Conservation (phyloP, 2,113 vertebrate genomes). For the Equus quagga region DNA sequence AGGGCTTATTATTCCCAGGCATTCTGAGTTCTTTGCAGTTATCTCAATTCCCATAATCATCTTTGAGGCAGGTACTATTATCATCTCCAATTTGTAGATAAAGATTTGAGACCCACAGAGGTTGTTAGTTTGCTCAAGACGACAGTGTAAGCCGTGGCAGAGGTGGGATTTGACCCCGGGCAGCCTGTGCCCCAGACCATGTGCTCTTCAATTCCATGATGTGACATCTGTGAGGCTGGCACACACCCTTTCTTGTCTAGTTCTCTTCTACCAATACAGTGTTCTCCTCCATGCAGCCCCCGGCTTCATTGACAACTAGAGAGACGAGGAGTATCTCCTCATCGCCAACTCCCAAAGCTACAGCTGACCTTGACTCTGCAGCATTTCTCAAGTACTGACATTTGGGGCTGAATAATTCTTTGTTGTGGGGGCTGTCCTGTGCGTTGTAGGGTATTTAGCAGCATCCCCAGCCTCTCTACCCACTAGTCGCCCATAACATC, state of each 20-base stretch:
- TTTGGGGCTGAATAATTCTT: background rate
- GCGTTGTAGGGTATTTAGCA: no score
- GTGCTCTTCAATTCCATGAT: fast-evolving
- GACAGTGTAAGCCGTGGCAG: fast-evolving
- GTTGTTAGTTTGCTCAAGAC: background rate
- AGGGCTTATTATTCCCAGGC: background rate
- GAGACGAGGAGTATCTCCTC: background rate
- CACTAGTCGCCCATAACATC: background rate
- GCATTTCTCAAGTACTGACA: background rate
- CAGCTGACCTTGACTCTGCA: background rate
- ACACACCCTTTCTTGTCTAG: fast-evolving
- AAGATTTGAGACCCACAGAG: background rate
- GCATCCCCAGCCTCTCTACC: background rate
- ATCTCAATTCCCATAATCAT: background rate
- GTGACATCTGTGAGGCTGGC: fast-evolving
- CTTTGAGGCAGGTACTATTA: background rate
- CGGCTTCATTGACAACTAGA: background rate
- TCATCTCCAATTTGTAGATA: background rate
- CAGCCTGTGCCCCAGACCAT: background rate
- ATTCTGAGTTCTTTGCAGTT: background rate
- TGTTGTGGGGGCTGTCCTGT: fast-evolving
- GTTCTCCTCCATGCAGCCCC: background rate
- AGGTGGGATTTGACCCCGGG: background rate
- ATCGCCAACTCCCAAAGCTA: background rate
- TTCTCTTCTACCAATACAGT: background rate